Evolutionary conservation across 2,888 invertebrate genomes (phyloP), one percentile per base, ranked within the genome.

Genomic region (Onthophagus sagittarius): DNA sequence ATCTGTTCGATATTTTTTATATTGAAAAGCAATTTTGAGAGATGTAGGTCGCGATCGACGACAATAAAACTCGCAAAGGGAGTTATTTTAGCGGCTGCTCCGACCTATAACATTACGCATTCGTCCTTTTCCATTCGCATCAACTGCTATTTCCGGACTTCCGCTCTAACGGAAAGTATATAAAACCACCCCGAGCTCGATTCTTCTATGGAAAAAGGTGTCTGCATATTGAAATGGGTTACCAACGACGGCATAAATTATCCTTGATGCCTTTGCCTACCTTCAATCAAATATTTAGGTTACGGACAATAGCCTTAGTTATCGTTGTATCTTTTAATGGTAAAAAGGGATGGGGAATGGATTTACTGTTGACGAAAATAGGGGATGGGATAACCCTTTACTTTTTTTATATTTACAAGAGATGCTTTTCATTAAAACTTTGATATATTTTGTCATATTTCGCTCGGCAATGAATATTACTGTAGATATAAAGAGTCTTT

Each of bases 211-310:
- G 63, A 69, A 73, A 71, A 71, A 71, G 53, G 69, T 33, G 63
- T 71, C 73, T 69, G 71, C 69, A 62, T 69, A 2, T 70, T 67
- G 64, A 75, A 73, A 70, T 73, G 65, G 75, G 71, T 71, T 72
- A 63, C 65, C 65, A 71, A 23, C 23, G 71, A 39, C 74, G 23
- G 76, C 73, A 77, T 77, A 77, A 77, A 77, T 77, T 76, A 76
- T 53, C 39, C 39, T 53, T 71, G 74, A 74, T 74, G 71, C 73
- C 74, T 76, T 70, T 72, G 65, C 74, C 74, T 75, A 73, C 75
- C 74, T 77, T 77, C 77, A 77, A 76, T 78, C 77, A 77, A 78
- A 77, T 77, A 78, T 77, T 78, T 79, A 77, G 77, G 77, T 75
- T 75, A 73, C 72, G 62, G 73, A 76, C 78, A 78, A 79, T 77